These are phyloP conservation scores for Pseudotriccus pelzelni DNA, from an alignment of 2,797 vertebrate genomes.

Conservation along the genomic window DNA sequence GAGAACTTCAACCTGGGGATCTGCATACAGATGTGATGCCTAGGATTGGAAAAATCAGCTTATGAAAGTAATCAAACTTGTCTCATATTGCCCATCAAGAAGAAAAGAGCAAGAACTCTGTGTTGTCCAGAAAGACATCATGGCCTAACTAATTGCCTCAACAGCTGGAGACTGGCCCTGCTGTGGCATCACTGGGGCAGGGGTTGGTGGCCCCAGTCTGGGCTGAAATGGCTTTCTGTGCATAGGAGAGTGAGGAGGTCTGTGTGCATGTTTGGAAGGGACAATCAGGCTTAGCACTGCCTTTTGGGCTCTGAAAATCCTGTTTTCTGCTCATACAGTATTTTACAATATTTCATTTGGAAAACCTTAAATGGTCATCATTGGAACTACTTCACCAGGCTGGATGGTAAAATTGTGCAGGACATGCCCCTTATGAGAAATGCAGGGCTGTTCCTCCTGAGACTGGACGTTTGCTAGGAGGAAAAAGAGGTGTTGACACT, in stretches of 20 bases:
- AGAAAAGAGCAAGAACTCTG: neutral
- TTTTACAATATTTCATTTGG: neutral
- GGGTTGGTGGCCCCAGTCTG: neutral
- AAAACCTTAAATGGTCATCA: neutral
- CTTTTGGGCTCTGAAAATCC: neutral
- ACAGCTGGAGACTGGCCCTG: neutral
- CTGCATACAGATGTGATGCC: neutral
- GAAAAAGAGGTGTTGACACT: neutral
- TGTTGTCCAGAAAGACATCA: neutral
- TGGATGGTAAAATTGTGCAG: neutral
- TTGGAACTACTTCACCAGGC: neutral
- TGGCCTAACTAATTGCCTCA: neutral
- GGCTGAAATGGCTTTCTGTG: neutral
- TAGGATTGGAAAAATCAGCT: neutral
- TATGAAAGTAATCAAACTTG: neutral
- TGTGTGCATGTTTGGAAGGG: neutral
- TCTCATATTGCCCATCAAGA: neutral
- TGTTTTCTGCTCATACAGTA: neutral
- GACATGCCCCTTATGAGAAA: rapidly evolving
- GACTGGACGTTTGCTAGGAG: neutral
- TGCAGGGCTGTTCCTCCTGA: neutral
- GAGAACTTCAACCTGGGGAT: neutral
- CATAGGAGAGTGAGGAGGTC: neutral
- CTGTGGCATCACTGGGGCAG: neutral
- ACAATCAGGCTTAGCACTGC: neutral